phyloP scores from a whole-genome alignment of 2,797 vertebrate species.

The Pantherophis alleghaniensis region DNA sequence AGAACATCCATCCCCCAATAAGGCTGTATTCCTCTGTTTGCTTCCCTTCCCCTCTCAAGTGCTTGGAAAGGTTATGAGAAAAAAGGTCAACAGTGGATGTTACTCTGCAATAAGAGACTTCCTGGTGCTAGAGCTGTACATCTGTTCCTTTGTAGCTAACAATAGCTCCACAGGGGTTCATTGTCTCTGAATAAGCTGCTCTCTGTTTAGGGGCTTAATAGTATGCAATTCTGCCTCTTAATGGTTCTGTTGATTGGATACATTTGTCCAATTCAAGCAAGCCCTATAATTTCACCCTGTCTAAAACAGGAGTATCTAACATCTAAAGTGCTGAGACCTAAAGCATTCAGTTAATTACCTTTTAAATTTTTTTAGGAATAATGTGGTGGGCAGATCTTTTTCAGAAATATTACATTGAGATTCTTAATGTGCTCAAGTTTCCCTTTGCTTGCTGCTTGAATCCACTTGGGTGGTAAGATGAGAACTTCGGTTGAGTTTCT shows the following conservation, averaged over 20 bases:
- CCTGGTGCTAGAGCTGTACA: neutral
- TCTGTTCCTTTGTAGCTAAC: slow-evolving; percentile 3
- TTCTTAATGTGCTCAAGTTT: neutral
- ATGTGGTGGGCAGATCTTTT: neutral
- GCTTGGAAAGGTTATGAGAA: slow-evolving; percentile 15
- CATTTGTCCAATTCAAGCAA: neutral
- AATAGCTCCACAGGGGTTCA: neutral
- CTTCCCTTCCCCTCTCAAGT: slow-evolving; percentile 2
- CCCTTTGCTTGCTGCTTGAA: neutral
- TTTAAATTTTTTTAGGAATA: neutral
- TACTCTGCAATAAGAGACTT: neutral
- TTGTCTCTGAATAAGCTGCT: neutral
- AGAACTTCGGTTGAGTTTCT: neutral
- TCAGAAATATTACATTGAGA: neutral
- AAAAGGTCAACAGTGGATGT: neutral
- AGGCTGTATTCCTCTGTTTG: neutral
- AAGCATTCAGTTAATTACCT: neutral
- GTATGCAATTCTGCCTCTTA: neutral
- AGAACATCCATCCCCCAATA: neutral
- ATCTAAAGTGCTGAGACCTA: neutral
- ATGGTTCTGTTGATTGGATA: neutral
- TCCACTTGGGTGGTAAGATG: neutral
- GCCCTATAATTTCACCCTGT: accelerated
- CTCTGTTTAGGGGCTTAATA: accelerated
- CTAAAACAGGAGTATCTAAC: neutral